Conservation (phyloP, 2,888 invertebrate species). For the Limnephilus marmoratus region DNA sequence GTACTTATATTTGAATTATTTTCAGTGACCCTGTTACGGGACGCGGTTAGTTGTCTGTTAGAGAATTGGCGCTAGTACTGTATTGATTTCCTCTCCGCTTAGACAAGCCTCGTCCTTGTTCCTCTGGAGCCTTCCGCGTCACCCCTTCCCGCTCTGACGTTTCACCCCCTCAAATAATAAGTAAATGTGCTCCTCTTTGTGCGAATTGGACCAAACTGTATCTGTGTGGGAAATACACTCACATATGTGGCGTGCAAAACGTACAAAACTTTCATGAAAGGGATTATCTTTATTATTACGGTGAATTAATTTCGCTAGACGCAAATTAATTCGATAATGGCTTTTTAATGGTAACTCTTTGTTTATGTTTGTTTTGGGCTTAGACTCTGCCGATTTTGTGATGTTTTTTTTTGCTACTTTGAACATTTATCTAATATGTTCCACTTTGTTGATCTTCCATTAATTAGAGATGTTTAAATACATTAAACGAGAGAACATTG, state of each 20-base stretch:
- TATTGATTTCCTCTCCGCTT: slow-evolving; percentile 64
- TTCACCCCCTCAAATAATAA: slow-evolving; percentile 2
- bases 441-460: background rate
- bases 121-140: background rate
- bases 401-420: background rate
- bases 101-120: slow-evolving; percentile 48
- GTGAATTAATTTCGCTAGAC: slow-evolving; percentile 20
- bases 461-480: background rate
- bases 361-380: background rate
- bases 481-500: background rate
- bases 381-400: background rate
- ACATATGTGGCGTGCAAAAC: background rate
- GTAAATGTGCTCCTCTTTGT: slow-evolving; percentile 30
- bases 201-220: slow-evolving; percentile 35
- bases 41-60: slow-evolving; percentile 49
- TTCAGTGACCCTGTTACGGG: slow-evolving; percentile 44
- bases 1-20: background rate
- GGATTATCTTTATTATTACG: background rate
- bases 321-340: background rate
- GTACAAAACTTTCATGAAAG: slow-evolving; percentile 29
- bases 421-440: background rate
- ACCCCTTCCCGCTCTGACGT: background rate
- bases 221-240: slow-evolving; percentile 5
- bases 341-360: slow-evolving; percentile 1
- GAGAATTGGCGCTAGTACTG: slow-evolving; percentile 51